Evolutionary conservation across 2,888 invertebrate genomes (phyloP).

Genomic region (Colletes collaris): DNA sequence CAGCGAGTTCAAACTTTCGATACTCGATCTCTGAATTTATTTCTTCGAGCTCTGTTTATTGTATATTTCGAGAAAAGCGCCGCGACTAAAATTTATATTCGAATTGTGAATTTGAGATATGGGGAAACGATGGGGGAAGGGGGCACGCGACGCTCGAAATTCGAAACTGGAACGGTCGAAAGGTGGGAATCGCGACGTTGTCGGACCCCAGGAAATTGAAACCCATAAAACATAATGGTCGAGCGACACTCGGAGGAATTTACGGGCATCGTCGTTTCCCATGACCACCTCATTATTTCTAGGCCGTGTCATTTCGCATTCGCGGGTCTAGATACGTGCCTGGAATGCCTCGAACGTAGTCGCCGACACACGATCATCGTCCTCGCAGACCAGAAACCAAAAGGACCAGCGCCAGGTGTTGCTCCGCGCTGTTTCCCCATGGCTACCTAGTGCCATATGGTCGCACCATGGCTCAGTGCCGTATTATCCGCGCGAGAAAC

Average conservation of each 20-base stretch:
- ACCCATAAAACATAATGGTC: constrained; percentile 71
- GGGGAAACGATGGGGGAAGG: constrained; percentile 32
- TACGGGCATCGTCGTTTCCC: constrained; percentile 71
- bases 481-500: constrained; percentile 19
- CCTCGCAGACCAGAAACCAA: constrained; percentile 19
- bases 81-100: constrained; percentile 50
- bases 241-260: constrained; percentile 69
- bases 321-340: constrained; percentile 60
- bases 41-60: too few species aligned
- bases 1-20: too few species aligned
- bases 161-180: constrained; percentile 31
- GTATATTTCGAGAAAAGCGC: constrained; percentile 11
- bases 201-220: constrained; percentile 71
- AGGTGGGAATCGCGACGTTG: constrained; percentile 46
- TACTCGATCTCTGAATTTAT: too few species aligned
- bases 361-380: constrained; percentile 27
- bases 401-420: constrained; percentile 63
- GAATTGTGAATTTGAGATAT: constrained; percentile 30
- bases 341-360: constrained; percentile 44
- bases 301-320: constrained; percentile 60
- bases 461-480: constrained; percentile 37
- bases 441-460: constrained; percentile 62
- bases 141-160: constrained; percentile 12
- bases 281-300: constrained; percentile 72
- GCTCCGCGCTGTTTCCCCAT: constrained; percentile 34